Base-by-base conservation (phyloP, 2,113 vertebrate genomes). In the Limnothrissa miodon region DNA sequence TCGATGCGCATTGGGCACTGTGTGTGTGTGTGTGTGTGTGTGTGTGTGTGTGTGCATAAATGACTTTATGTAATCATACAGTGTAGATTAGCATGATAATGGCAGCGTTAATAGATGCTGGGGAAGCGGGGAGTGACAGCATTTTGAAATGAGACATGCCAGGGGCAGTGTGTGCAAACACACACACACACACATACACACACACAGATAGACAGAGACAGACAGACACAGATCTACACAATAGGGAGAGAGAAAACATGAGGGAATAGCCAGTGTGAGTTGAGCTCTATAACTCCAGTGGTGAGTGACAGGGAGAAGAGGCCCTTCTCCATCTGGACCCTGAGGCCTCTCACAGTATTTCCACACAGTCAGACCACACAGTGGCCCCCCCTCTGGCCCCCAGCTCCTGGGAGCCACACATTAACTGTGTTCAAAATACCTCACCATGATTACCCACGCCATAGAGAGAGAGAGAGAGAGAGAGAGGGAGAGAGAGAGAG, bases 21-120 rank as follows among this genome's bases (percentile, higher is more conserved):
- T 94, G 92, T 11, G 15, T 10, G 59, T 66, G 59, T 66, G 59
- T 66, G 59, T 33, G 59, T 33, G 59, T 66, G 59, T 66, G 25
- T 66, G 59, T 62, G 59, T 62, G 59, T 62, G 59, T 62, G 59
- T 62, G 59, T 62, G 59, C 29, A 98, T 98, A 99, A 97, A 99
- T 99, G 98, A 99, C 96, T 96, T 93, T 96, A 96, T 97, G 97
- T 98, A 97, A 98, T 97, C 96, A 98, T 97, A 97, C 96, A 97
- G 96, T 94, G 96, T 95, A 96, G 96, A 99, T 99, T 99, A 98
- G 96, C 98, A 99, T 99, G 97, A 99, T 98, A 99, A 99, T 99
- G 96, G 96, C 95, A 95, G 96, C 94, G 94, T 98, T 99, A 99
- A 99, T 99, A 97, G 97, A 98, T 97, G 97, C 97, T 97, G 96